Base-by-base conservation (phyloP, 2,888 invertebrate genomes). In the Diaperis boleti region DNA sequence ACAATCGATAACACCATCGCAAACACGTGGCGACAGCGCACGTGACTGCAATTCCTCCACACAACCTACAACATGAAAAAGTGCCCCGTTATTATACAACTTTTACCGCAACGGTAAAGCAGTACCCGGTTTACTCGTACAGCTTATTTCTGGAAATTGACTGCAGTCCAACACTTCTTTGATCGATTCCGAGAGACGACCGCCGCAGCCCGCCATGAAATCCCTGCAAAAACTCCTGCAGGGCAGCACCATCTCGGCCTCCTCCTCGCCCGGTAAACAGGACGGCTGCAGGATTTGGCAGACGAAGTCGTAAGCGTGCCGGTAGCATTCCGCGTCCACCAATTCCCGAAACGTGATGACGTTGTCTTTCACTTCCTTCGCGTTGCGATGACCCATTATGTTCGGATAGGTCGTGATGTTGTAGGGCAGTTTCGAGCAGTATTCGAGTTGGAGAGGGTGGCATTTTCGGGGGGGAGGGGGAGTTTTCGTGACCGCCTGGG, bases 291-390 rank as follows among this genome's bases (percentile, higher is more conserved):
- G 82, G 64, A 94, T 85, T 74, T 92, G 91, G 75, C 96, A 96
- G 3, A 96, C 88, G 76, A 95, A 95, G 75, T 96, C 94, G 82
- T 92, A 93, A 0, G 95, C 94, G 70, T 92, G 86, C 66, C 90
- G 86, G 73, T 93, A 95, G 79, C 96, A 96, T 81, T 95, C 95
- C 0, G 93, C 93, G 78, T 95, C 95, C 4, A 95, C 89, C n/a
- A 95, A 82, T 78, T 92, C 94, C 63, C 92, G 88, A 77, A 92
- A 94, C 0, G 91, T 86, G 42, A 94, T 93, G 13, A 95, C 86
- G 78, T 95, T 91, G 33, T 88, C 86, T 67, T 86, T 82, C 2
- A 95, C 87, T 35, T 90, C 90, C 17, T 87, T 85, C 4, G 83
- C 74, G 15, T 75, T 81, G 44, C 81, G 80, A 71, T 92, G 92